Conservation (phyloP, 2,113 vertebrate genomes). For the Hippolais icterina region DNA sequence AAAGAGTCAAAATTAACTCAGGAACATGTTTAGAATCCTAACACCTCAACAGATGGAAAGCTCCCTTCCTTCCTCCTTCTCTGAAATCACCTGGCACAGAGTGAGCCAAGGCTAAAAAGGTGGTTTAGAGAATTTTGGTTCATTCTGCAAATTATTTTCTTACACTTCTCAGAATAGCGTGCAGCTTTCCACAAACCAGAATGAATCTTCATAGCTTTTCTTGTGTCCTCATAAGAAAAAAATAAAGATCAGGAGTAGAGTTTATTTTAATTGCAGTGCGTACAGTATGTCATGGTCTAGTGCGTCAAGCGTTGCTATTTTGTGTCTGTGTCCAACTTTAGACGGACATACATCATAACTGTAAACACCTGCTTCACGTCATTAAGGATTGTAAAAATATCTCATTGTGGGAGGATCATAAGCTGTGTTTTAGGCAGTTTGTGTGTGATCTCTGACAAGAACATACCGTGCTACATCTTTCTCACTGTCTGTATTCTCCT, state of each 20-base stretch:
- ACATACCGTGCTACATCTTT: conserved; percentile 5
- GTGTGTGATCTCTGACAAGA: conserved; percentile 47
- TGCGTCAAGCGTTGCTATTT: conserved; percentile 55
- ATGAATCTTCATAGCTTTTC: neutral
- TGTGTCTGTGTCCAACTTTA: conserved; percentile 54
- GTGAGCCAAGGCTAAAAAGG: conserved; percentile 20
- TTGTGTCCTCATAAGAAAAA: neutral
- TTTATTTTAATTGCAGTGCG: conserved; percentile 58
- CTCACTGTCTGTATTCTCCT: neutral
- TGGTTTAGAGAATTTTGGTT: conserved; percentile 4
- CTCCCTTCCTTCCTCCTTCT: conserved; percentile 1
- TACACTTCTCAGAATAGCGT: conserved; percentile 24
- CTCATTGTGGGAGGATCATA: conserved; percentile 46
- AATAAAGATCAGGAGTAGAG: neutral
- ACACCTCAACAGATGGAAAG: conserved; percentile 46
- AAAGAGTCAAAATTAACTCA: conserved; percentile 62
- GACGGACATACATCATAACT: conserved; percentile 27
- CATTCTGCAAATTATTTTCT: neutral
- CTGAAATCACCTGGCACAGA: conserved; percentile 46
- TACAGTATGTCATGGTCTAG: conserved; percentile 44
- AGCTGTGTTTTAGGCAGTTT: conserved; percentile 25
- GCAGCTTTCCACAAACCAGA: neutral
- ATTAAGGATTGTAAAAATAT: conserved; percentile 60
- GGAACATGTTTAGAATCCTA: conserved; percentile 36
- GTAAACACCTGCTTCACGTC: conserved; percentile 58